Conservation (phyloP, 1,140 invertebrate species). For the Cherax quadricarinatus region DNA sequence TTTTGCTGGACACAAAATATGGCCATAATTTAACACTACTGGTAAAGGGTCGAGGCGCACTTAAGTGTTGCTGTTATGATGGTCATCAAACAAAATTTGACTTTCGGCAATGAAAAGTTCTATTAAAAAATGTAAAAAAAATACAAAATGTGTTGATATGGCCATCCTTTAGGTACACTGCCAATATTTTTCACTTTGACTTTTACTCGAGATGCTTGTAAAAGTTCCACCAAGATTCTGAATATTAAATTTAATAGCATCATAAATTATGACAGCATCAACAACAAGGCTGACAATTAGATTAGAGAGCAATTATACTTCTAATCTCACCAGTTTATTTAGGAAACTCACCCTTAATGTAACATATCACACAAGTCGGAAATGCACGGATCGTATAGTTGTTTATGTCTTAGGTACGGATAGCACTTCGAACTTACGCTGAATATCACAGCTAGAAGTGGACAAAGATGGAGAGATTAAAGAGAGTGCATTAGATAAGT, state of each 20-base stretch:
- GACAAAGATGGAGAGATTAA: conserved; percentile 15
- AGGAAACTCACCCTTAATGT: background rate
- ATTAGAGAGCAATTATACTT: background rate
- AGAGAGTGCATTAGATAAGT: background rate
- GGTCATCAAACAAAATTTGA: background rate
- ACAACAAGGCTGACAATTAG: background rate
- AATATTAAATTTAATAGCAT: conserved; percentile 20
- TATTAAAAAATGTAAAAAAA: background rate
- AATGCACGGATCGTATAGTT: background rate
- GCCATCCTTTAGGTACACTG: background rate
- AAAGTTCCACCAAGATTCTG: conserved; percentile 15
- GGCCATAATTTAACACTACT: background rate
- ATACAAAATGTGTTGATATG: background rate
- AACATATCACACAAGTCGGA: background rate
- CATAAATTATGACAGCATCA: background rate
- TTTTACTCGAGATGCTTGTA: background rate
- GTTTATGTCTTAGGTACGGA: conserved; percentile 25
- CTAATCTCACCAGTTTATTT: background rate
- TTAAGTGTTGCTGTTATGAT: background rate
- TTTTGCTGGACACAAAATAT: background rate
- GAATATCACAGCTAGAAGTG: conserved; percentile 62
- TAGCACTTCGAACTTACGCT: conserved; percentile 46
- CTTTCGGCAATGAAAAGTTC: background rate
- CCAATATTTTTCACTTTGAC: background rate
- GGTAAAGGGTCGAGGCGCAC: background rate